These are phyloP conservation scores for Chromoteleia sp. DNA, from an alignment of 2,888 invertebrate species.

Conservation along the genomic window DNA sequence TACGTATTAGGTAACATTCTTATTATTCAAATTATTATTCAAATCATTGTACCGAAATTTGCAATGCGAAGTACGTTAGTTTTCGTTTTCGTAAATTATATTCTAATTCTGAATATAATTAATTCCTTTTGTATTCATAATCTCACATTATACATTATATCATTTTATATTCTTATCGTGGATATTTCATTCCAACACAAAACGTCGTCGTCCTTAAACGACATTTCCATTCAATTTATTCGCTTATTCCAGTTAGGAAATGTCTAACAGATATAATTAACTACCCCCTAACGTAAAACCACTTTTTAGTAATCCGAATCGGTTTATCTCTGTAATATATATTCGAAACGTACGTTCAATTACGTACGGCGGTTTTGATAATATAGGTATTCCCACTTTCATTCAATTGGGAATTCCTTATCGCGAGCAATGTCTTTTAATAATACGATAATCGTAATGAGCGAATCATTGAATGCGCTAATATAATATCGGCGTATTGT, in stretches of 20 bases:
- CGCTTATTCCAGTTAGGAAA: neutral
- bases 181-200: too few relatives aligned
- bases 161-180: too few relatives aligned
- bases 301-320: neutral
- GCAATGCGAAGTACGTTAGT: too few relatives aligned
- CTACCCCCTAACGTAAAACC: neutral
- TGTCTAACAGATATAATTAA: constrained; percentile 1
- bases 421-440: constrained; percentile 28
- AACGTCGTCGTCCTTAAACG: too few relatives aligned
- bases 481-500: constrained; percentile 24
- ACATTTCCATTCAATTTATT: too few relatives aligned
- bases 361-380: neutral
- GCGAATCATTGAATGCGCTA: constrained; percentile 29
- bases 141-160: too few relatives aligned
- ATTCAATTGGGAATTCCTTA: constrained; percentile 52
- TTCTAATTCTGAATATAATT: too few relatives aligned
- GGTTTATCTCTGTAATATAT: constrained; percentile 4
- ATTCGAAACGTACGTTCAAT: constrained; percentile 3
- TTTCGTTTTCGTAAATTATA: too few relatives aligned
- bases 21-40: too few relatives aligned
- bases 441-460: constrained; percentile 42
- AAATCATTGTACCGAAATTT: too few relatives aligned
- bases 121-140: too few relatives aligned
- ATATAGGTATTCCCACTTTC: constrained; percentile 3
- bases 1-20: too few relatives aligned